Conservation (phyloP, 2,797 vertebrate species). For the Glossophaga mutica region DNA sequence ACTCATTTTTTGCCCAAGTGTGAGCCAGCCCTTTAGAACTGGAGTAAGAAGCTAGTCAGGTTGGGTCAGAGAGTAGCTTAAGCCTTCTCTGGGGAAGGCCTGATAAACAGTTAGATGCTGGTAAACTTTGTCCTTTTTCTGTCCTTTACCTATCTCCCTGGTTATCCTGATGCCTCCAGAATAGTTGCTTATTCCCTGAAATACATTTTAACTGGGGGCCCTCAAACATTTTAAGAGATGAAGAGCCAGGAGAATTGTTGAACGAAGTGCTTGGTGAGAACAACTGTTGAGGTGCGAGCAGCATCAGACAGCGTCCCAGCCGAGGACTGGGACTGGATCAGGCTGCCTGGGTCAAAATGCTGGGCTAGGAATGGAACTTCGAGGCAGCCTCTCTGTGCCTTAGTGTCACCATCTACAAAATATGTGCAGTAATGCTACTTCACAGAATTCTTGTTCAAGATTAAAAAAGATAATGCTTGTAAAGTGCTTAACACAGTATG, state of each 20-base stretch:
- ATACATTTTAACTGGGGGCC: not conserved
- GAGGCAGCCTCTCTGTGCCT: not conserved
- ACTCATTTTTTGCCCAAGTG: not conserved
- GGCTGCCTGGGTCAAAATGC: not conserved
- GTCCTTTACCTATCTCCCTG: not conserved
- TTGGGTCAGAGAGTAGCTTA: not conserved
- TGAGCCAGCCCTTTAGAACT: not conserved
- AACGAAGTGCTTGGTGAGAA: not conserved
- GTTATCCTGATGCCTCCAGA: not conserved
- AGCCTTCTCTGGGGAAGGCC: not conserved
- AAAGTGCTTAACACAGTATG: not conserved
- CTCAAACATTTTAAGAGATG: not conserved
- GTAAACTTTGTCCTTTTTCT: not conserved
- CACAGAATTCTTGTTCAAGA: not conserved
- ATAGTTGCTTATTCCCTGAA: not conserved
- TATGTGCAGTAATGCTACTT: not conserved
- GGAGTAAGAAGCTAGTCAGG: not conserved
- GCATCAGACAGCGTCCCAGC: not conserved
- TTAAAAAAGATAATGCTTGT: not conserved
- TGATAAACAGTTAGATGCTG: not conserved
- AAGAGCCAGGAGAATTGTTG: not conserved
- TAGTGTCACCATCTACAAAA: not conserved
- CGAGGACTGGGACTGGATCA: not conserved
- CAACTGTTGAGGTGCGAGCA: not conserved
- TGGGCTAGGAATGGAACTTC: not conserved